A percentile compares a stretch with the other conserved stretches of the same genome.
phyloP scores from a whole-genome alignment of 2,113 vertebrate species.

The Castor canadensis region DNA sequence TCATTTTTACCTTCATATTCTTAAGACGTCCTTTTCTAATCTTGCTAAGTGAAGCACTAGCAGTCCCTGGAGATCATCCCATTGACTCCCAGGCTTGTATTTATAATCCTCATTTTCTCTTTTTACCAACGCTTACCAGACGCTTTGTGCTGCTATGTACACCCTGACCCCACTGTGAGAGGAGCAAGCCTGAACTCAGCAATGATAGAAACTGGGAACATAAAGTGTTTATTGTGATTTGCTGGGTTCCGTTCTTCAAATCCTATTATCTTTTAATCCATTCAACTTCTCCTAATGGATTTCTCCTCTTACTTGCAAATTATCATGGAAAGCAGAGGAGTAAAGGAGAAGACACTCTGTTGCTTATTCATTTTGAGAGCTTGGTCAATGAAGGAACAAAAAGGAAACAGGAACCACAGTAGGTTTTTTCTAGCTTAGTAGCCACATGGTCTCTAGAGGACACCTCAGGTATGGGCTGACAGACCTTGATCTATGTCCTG shows the following conservation, averaged over 20 bases:
- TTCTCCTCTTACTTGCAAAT: constrained; percentile 27
- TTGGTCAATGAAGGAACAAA: not conserved
- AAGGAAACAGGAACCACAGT: not conserved
- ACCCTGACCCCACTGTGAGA: not conserved
- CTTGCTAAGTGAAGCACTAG: not conserved
- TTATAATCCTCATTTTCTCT: constrained; percentile 65
- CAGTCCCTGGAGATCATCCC: not conserved
- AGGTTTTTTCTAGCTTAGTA: not conserved
- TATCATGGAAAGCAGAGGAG: constrained; percentile 25
- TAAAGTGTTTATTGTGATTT: not conserved
- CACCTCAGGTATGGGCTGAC: not conserved
- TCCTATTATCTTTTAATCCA: constrained; percentile 30
- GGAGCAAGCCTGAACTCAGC: not conserved
- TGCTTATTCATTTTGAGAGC: not conserved
- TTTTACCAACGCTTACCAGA: constrained; percentile 46
- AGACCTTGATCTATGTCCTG: not conserved
- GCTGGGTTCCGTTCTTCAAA: not conserved
- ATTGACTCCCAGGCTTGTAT: constrained; percentile 30
- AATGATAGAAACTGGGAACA: not conserved
- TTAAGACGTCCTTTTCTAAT: constrained; percentile 40
- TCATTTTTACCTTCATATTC: constrained; percentile 17
- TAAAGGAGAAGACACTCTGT: not conserved
- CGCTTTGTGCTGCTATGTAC: not conserved
- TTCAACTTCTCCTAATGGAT: constrained; percentile 39
- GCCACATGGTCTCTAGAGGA: not conserved